Evolutionary conservation across 1,140 invertebrate genomes (phyloP).

Genomic region (Muscidifurax raptorellus): DNA sequence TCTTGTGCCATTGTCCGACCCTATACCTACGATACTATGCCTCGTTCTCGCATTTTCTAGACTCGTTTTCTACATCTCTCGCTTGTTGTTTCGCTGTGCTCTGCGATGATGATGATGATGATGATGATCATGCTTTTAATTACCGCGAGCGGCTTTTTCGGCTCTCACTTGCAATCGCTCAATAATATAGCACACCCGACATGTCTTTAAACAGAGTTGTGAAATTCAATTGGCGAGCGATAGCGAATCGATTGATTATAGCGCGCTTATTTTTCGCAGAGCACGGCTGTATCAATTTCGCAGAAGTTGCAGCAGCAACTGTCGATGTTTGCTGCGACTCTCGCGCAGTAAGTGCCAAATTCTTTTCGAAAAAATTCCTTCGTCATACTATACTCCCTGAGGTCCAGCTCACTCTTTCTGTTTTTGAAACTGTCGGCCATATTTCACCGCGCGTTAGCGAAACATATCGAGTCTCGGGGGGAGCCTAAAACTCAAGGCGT

Average conservation of each 20-base stretch:
- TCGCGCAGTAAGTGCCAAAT: not conserved
- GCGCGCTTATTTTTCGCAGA: not conserved
- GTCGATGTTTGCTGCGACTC: not conserved
- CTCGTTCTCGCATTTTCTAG: slow-evolving; percentile 4
- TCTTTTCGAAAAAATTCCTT: not conserved
- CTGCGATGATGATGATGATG: too few species aligned
- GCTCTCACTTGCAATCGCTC: not conserved
- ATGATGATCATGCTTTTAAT: not conserved
- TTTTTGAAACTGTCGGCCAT: not conserved
- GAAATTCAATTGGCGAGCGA: not conserved
- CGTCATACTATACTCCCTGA: too few species aligned
- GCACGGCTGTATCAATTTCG: not conserved
- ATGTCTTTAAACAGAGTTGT: not conserved
- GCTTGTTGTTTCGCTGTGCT: too few species aligned
- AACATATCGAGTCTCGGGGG: not conserved
- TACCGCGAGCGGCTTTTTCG: not conserved
- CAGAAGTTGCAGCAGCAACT: not conserved
- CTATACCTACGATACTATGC: too few species aligned
- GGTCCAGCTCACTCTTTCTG: not conserved
- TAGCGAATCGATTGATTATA: not conserved
- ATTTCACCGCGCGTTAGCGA: not conserved
- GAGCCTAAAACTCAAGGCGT: not conserved
- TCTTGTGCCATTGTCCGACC: slow-evolving; percentile 24
- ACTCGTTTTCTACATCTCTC: not conserved
- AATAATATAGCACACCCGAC: not conserved